Evolutionary conservation across 1,140 invertebrate species (phyloP).

Genomic region (Platyscapa corneri): DNA sequence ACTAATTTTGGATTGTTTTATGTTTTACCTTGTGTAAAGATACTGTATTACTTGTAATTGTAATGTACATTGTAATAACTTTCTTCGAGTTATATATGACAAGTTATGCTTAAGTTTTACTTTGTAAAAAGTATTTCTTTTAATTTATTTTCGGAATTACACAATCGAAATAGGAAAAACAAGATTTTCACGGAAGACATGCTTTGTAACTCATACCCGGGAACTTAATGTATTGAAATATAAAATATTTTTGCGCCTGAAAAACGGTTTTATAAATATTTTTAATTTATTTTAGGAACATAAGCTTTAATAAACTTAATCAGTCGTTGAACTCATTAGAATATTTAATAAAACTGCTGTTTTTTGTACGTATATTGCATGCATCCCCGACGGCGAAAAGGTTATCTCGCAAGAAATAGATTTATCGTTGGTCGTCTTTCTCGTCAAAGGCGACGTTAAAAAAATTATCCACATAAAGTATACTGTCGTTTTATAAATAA

Average conservation of each 20-base stretch:
- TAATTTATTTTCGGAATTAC: not conserved
- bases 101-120: not conserved
- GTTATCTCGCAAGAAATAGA: conserved; percentile 23
- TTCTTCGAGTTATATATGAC: not conserved
- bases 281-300: not conserved
- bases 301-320: not conserved
- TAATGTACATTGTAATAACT: not conserved
- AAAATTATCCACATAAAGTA: conserved; percentile 38
- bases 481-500: conserved; percentile 23
- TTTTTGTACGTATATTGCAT: conserved; percentile 18
- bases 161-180: not conserved
- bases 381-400: conserved; percentile 1
- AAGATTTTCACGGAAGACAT: not conserved
- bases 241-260: not conserved
- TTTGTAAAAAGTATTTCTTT: not conserved
- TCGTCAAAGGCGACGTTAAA: conserved; percentile 14
- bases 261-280: not conserved
- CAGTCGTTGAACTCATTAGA: conserved; percentile 8
- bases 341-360: not conserved
- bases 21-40: not conserved
- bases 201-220: too few species aligned
- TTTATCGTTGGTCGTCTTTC: conserved; percentile 18
- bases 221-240: not conserved
- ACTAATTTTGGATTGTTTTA: not conserved
- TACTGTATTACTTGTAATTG: not conserved